Percentiles rank a stretch among this genome's conserved stretches.
Evolutionary conservation across 2,888 invertebrate genomes (phyloP).

Genomic region (Xestobium rufovillosum): DNA sequence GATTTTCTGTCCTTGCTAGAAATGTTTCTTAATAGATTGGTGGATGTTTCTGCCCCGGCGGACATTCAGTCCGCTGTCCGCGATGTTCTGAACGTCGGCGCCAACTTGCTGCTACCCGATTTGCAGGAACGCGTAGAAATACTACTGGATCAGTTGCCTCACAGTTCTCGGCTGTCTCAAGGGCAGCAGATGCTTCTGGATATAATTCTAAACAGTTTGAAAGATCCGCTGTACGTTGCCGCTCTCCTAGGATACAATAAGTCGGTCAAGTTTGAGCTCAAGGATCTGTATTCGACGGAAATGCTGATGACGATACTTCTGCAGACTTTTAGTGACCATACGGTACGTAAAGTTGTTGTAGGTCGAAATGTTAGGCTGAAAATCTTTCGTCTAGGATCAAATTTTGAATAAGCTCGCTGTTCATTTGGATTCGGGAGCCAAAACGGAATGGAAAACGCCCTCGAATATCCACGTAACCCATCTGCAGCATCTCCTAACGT

Average conservation of each 20-base stretch:
- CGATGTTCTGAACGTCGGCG: constrained; percentile 52
- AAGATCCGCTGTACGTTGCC: constrained; percentile 53
- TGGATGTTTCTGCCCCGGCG: constrained; percentile 44
- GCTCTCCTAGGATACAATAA: constrained; percentile 47
- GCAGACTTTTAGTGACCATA: constrained; percentile 46
- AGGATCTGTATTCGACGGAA: constrained; percentile 28
- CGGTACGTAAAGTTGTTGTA: constrained; percentile 44
- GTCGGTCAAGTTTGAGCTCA: constrained; percentile 30
- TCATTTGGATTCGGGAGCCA: constrained; percentile 31
- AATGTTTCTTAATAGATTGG: constrained; percentile 32
- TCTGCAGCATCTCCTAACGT: constrained; percentile 48
- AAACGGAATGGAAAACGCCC: constrained; percentile 32
- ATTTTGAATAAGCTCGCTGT: constrained; percentile 31
- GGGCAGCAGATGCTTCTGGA: constrained; percentile 55
- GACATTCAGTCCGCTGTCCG: constrained; percentile 49
- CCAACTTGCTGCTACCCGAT: constrained; percentile 52
- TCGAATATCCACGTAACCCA: constrained; percentile 36
- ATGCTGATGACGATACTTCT: constrained; percentile 51
- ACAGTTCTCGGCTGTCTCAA: constrained; percentile 46
- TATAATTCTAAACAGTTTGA: constrained; percentile 53
- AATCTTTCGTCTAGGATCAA: constrained; percentile 32
- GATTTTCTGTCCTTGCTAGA: constrained; percentile 3
- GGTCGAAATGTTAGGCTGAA: no score
- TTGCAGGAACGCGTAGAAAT: constrained; percentile 52
- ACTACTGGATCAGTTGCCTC: constrained; percentile 49